Evolutionary conservation across 2,888 invertebrate species (phyloP), one percentile per base, ranked within the genome.

Genomic region (Melinaea marsaeus): DNA sequence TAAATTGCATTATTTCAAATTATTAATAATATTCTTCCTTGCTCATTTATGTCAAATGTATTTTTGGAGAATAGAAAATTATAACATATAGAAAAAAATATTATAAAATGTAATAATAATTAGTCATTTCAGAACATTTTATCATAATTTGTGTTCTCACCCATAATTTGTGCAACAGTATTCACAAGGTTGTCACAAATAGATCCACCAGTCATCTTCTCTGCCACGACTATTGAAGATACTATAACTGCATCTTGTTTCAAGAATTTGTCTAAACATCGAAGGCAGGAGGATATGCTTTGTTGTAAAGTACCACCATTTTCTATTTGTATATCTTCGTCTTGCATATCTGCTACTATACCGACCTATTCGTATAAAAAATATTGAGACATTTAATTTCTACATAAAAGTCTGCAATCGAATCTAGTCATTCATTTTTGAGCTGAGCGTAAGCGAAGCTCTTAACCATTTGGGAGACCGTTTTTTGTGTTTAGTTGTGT

Each of bases 251-350:
- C 83, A 3, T 94, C 93, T 67, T 94, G 94, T 66, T 92, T 92
- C 61, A 99, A 85, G 83, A 99, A 93, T 48, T 87, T 89, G 76
- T 95, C 95, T 37, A 98, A 84, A 1, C 94, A 92, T 37, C 93
- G 88, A 13, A 98, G 88, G 77, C 97, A 98, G 0, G 96, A 97
- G 0, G 93, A 92, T 74, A 98, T 95, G 71, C 94, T 93, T 81
- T 98, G 98, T 66, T 96, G 97, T 2, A 97, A 86, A 0, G 97
- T 97, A 11, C 98, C 98, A 59, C 93, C 93, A 54, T 94, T 94
- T 67, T 94, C 93, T 42, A 94, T 81, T 69, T 94, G 94, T 34
- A 93, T 92, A 68, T 94, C 92, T 2, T 94, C 93, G 65, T 94
- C 94, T 69, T 93, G 92, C 93, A 93, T 92, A 61, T 96, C 95